phyloP scores from a whole-genome alignment of 2,797 vertebrate species.

The Gallinago stenura region DNA sequence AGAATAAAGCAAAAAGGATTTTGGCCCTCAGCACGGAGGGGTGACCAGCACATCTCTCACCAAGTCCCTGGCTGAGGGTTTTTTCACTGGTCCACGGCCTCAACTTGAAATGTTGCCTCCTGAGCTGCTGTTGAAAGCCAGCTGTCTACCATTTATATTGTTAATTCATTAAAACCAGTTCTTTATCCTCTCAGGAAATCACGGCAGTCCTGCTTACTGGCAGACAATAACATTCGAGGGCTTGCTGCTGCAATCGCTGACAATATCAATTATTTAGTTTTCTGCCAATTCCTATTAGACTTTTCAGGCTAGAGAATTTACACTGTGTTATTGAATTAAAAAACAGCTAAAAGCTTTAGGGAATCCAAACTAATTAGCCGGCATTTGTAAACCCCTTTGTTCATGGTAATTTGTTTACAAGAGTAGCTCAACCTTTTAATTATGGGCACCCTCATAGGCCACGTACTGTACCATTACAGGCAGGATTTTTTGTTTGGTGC shows the following conservation, averaged over 20 bases:
- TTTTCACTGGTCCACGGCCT: background rate
- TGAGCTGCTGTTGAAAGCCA: constrained; percentile 73
- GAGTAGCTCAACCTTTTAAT: constrained; percentile 86
- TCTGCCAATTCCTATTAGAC: constrained; percentile 83
- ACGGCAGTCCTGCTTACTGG: constrained; percentile 66
- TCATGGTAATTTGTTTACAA: constrained; percentile 89
- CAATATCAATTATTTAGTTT: constrained; percentile 83
- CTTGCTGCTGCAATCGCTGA: constrained; percentile 74
- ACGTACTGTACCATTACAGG: constrained; percentile 41
- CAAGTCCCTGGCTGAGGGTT: background rate
- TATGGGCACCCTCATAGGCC: constrained; percentile 62
- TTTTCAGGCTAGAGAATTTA: constrained; percentile 81
- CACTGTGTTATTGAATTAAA: constrained; percentile 85
- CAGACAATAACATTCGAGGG: constrained; percentile 73
- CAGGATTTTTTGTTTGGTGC: constrained; percentile 25
- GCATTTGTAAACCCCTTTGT: constrained; percentile 87
- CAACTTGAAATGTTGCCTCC: constrained; percentile 36
- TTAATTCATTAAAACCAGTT: constrained; percentile 82
- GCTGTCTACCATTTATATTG: constrained; percentile 77
- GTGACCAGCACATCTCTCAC: background rate
- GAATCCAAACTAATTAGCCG: constrained; percentile 85
- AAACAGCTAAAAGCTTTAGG: constrained; percentile 82
- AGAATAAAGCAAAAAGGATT: background rate
- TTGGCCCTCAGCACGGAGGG: background rate
- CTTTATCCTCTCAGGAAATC: constrained; percentile 84